phyloP scores from a whole-genome alignment of 1,140 invertebrate genomes.

The Tachypleus tridentatus region DNA sequence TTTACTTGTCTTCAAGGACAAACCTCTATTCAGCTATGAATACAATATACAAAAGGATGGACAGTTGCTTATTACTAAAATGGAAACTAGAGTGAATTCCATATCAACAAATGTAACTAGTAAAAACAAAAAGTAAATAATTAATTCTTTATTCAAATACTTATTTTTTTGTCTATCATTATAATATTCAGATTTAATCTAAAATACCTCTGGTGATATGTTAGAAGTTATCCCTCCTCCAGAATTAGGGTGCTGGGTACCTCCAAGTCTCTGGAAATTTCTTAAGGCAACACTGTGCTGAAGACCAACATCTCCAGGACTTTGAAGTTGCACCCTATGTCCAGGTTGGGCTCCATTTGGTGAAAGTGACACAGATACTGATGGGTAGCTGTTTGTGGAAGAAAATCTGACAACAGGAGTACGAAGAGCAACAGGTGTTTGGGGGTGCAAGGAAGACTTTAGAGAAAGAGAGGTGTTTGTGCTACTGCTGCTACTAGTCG shows the following conservation, averaged over 20 bases:
- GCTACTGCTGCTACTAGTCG: constrained; percentile 20
- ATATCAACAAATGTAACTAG: too few relatives aligned
- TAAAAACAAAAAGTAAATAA: too few relatives aligned
- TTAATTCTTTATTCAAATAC: too few relatives aligned
- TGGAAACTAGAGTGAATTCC: too few relatives aligned
- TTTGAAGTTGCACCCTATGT: neutral
- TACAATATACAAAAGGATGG: too few relatives aligned
- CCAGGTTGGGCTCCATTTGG: neutral
- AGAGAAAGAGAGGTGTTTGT: constrained; percentile 28
- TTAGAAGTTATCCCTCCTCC: neutral
- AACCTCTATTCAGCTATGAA: too few relatives aligned
- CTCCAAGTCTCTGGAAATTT: neutral
- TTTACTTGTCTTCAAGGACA: too few relatives aligned
- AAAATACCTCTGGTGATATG: neutral
- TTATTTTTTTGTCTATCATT: too few relatives aligned
- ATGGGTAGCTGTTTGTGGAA: neutral
- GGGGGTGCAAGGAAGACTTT: constrained; percentile 19
- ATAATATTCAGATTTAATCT: neutral
- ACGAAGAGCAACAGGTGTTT: constrained; percentile 11
- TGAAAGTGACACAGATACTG: too few relatives aligned
- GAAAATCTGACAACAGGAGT: neutral
- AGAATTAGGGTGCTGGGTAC: constrained; percentile 2
- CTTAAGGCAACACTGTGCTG: too few relatives aligned
- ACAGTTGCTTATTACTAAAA: too few relatives aligned
- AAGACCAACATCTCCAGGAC: neutral